These are phyloP conservation scores for Kryptolebias ocellatus DNA, from an alignment of 2,797 vertebrate genomes.

Conservation along the genomic window DNA sequence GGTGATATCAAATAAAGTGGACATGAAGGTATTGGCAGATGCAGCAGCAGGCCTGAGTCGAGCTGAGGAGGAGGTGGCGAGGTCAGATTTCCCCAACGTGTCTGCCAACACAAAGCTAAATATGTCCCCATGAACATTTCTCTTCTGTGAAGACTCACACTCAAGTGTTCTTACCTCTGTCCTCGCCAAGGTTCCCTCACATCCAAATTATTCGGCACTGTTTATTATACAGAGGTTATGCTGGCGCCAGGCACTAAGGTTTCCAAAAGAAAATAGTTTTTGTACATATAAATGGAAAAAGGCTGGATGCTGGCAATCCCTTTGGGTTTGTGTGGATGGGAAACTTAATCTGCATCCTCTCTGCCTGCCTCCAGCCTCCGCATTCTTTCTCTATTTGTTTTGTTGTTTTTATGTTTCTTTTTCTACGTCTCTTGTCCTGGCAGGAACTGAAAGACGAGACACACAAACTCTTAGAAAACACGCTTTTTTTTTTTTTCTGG, in stretches of 20 bases:
- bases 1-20: background rate
- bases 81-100: slow-evolving; percentile 1
- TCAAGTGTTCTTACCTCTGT: slow-evolving; percentile 69
- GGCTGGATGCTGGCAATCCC: slow-evolving; percentile 52
- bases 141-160: slow-evolving; percentile 60
- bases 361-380: slow-evolving; percentile 35
- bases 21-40: background rate
- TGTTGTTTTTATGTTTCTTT: slow-evolving; percentile 47
- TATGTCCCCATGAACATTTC: slow-evolving; percentile 36
- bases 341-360: slow-evolving; percentile 60
- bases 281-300: slow-evolving; percentile 75
- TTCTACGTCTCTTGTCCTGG: slow-evolving; percentile 38
- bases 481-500: slow-evolving; percentile 27
- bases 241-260: slow-evolving; percentile 78
- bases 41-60: slow-evolving; percentile 24
- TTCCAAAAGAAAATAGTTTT: slow-evolving; percentile 76
- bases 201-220: slow-evolving; percentile 81
- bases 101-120: slow-evolving; percentile 57
- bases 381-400: slow-evolving; percentile 59
- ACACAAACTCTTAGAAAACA: slow-evolving; percentile 56
- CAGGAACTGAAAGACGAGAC: slow-evolving; percentile 49
- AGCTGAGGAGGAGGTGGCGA: background rate
- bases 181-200: slow-evolving; percentile 73
- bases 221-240: slow-evolving; percentile 81
- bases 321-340: slow-evolving; percentile 52